Percentiles rank a stretch among this genome's conserved stretches.
Evolutionary conservation across 2,113 vertebrate species (phyloP).

Genomic region (Forbesichthys papilliferus): DNA sequence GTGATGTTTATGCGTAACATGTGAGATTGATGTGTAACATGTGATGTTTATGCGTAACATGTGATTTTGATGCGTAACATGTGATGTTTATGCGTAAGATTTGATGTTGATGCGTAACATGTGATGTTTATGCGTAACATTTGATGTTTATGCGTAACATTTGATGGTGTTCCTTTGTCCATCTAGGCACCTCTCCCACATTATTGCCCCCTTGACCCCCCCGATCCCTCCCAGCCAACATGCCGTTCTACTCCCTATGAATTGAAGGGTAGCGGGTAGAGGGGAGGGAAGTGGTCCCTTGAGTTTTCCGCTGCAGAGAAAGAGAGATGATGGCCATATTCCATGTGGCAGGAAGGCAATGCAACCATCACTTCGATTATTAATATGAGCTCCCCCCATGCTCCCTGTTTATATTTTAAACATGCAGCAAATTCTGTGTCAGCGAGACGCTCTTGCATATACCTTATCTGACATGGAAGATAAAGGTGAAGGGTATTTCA

Average conservation of each 20-base stretch:
- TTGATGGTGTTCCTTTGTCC: slow-evolving; percentile 20
- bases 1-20: too few relatives aligned
- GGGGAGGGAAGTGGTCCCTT: neutral
- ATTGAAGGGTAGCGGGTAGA: neutral
- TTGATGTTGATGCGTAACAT: neutral
- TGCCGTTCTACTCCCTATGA: slow-evolving; percentile 26
- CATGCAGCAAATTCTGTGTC: slow-evolving; percentile 11
- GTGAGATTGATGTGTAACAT: too few relatives aligned
- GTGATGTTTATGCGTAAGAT: neutral
- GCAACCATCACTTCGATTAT: slow-evolving; percentile 30
- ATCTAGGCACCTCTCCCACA: slow-evolving; percentile 32
- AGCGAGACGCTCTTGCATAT: neutral
- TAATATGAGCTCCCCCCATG: slow-evolving; percentile 16
- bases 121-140: slow-evolving; percentile 14
- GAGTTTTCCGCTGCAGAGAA: neutral
- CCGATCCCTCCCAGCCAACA: neutral
- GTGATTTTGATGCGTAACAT: too few relatives aligned
- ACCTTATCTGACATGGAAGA: slow-evolving; percentile 27
- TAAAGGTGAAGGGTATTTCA: slow-evolving; percentile 37
- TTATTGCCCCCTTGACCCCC: slow-evolving; percentile 10
- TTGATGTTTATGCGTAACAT: slow-evolving; percentile 14
- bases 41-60: too few relatives aligned
- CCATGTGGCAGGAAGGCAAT: slow-evolving; percentile 59
- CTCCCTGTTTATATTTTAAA: slow-evolving; percentile 25
- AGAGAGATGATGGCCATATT: slow-evolving; percentile 71